Conservation (phyloP, 30 jellyfish, hydroid and myxozoan species). For the Turritopsis dohrnii region DNA sequence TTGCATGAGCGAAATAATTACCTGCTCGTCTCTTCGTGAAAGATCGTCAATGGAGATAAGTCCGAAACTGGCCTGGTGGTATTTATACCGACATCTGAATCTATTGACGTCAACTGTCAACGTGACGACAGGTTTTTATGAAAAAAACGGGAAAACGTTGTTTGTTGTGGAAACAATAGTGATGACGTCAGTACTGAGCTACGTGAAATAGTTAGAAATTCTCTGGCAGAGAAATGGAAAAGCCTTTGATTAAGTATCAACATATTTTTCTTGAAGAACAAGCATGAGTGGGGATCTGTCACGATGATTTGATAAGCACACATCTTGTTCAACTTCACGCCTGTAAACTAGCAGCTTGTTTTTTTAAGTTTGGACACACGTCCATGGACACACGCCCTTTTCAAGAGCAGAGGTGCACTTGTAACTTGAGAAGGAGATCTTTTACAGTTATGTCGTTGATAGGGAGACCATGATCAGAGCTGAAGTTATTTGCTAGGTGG, state of each 20-base stretch:
- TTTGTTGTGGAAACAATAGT: neutral
- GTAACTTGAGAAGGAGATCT: too few species aligned
- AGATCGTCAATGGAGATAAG: neutral
- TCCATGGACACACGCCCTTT: too few species aligned
- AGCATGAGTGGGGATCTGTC: neutral
- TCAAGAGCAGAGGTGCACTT: too few species aligned
- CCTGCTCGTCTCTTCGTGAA: neutral
- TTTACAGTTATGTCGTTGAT: neutral
- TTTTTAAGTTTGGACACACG: too few species aligned
- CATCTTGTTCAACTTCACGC: too few species aligned
- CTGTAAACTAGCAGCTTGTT: too few species aligned
- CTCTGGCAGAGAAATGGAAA: neutral
- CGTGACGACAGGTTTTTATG: neutral
- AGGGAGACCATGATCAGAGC: neutral
- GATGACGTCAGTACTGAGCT: neutral
- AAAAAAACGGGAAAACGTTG: neutral
- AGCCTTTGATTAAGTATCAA: too few species aligned
- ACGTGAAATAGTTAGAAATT: neutral
- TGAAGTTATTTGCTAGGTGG: neutral
- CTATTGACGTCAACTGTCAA: neutral
- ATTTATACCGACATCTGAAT: neutral
- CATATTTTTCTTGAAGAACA: neutral
- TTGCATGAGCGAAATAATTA: neutral
- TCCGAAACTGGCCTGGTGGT: neutral
- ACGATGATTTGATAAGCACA: neutral